Percentiles rank a stretch among this genome's conserved stretches.
phyloP scores from a whole-genome alignment of 2,113 vertebrate genomes.

The Pimephales promelas region DNA sequence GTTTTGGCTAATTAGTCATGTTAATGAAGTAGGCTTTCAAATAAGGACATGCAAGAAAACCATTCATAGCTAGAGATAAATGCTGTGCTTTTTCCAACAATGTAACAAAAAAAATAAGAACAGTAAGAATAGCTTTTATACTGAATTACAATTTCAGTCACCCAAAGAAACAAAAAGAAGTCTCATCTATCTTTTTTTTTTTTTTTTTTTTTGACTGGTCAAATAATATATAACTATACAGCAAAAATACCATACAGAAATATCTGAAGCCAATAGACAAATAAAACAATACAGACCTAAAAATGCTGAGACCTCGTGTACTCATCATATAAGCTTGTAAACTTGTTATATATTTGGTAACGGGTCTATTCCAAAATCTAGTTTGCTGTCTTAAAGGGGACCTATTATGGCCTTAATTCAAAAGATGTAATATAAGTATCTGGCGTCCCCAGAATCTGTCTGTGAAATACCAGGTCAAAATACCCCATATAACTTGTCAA shows the following conservation, averaged over 20 bases:
- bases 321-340: background rate
- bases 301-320: background rate
- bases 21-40: constrained; percentile 23
- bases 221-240: background rate
- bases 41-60: background rate
- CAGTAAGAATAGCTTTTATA: constrained; percentile 29
- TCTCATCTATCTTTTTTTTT: too few relatives aligned
- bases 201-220: background rate
- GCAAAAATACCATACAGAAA: background rate
- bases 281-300: background rate
- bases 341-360: background rate
- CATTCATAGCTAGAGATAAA: background rate
- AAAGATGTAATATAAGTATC: too few relatives aligned
- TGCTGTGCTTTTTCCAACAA: background rate
- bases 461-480: too few relatives aligned
- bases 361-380: background rate
- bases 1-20: background rate
- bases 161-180: background rate
- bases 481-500: too few relatives aligned
- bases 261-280: background rate
- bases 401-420: too few relatives aligned
- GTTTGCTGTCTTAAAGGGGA: background rate
- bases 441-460: too few relatives aligned
- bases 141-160: constrained; percentile 19
- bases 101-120: constrained; percentile 35